Conservation (phyloP, 1,140 invertebrate genomes). For the Bradynema listronoti region DNA sequence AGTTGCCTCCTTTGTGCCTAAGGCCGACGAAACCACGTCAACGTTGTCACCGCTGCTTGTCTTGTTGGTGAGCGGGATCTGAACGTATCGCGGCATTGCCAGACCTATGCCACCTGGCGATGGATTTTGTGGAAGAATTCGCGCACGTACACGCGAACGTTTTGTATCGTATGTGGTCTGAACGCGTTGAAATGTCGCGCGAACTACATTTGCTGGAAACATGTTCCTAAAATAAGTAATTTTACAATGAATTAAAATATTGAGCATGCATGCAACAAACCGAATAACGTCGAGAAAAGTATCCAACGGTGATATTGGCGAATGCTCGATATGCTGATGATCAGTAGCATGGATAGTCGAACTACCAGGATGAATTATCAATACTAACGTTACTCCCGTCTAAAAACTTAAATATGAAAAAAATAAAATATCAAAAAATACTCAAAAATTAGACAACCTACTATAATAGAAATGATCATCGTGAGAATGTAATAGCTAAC, state of each 20-base stretch:
- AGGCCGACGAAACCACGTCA: neutral
- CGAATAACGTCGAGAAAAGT: constrained; percentile 65
- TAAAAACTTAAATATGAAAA: constrained; percentile 19
- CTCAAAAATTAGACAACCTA: neutral
- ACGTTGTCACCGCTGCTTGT: too few relatives aligned
- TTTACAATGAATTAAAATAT: neutral
- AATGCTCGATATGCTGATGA: constrained; percentile 22
- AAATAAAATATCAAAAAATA: constrained; percentile 11
- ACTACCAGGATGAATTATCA: constrained; percentile 44
- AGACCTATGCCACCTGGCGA: too few relatives aligned
- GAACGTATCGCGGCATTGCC: too few relatives aligned
- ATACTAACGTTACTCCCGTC: constrained; percentile 41
- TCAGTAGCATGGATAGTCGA: constrained; percentile 30
- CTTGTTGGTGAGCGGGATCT: too few relatives aligned
- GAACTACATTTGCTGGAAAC: constrained; percentile 56
- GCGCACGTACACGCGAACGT: too few relatives aligned
- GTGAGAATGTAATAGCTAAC: constrained; percentile 36
- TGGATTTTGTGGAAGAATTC: too few relatives aligned
- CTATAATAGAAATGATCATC: constrained; percentile 39
- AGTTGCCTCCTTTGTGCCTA: constrained; percentile 6
- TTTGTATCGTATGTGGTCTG: too few relatives aligned
- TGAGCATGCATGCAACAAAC: constrained; percentile 63
- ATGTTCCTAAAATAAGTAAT: constrained; percentile 35
- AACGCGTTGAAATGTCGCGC: constrained; percentile 54
- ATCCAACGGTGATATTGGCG: constrained; percentile 73